These are phyloP conservation scores for Drosophila lacicola DNA, from an alignment of 2,888 invertebrate species.

Conservation along the genomic window DNA sequence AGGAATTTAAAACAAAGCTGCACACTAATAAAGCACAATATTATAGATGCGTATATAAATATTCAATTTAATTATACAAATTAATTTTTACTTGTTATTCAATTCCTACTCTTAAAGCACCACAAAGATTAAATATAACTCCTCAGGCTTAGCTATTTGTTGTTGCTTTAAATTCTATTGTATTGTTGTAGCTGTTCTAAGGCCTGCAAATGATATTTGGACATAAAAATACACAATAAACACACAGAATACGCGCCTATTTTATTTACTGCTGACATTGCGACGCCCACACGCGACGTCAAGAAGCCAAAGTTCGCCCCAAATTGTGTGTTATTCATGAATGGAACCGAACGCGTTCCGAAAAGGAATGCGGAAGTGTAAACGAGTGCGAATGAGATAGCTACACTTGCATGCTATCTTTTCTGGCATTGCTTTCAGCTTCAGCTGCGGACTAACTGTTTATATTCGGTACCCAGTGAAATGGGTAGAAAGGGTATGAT, in stretches of 20 bases:
- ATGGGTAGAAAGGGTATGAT: slow-evolving; percentile 5
- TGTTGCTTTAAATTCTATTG: slow-evolving; percentile 3
- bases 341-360: slow-evolving; percentile 38
- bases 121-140: background rate
- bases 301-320: slow-evolving; percentile 47
- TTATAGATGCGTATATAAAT: too few relatives aligned
- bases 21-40: background rate
- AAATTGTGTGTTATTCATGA: slow-evolving; percentile 52
- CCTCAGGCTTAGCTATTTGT: background rate
- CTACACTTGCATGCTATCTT: background rate
- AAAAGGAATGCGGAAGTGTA: slow-evolving; percentile 46
- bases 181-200: slow-evolving; percentile 10
- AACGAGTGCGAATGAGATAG: slow-evolving; percentile 17
- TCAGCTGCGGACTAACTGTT: slow-evolving; percentile 26
- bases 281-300: slow-evolving; percentile 57
- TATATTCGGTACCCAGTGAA: slow-evolving; percentile 1
- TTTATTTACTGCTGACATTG: slow-evolving; percentile 74
- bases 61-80: background rate
- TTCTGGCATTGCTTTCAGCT: slow-evolving; percentile 27
- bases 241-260: slow-evolving; percentile 52
- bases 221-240: slow-evolving; percentile 23
- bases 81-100: background rate
- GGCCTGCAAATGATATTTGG: slow-evolving; percentile 27
- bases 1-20: background rate
- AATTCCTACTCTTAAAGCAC: background rate